Conservation (phyloP, 1,140 invertebrate species). For the Aphelenchoides besseyi region DNA sequence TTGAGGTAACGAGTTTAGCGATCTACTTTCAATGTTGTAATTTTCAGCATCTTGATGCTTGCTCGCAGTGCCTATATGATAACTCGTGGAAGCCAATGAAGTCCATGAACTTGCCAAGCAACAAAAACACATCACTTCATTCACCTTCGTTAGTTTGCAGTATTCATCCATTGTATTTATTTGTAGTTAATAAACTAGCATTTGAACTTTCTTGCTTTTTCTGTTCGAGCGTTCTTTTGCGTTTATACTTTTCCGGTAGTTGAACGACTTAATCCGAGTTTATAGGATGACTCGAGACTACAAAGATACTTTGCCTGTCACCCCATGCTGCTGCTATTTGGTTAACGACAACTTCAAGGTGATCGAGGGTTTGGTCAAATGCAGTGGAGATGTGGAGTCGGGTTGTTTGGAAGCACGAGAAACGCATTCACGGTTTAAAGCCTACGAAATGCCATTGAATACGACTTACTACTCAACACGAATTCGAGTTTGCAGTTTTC, state of each 20-base stretch:
- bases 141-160: too few relatives aligned
- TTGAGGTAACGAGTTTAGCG: conserved; percentile 63
- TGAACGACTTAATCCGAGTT: too few relatives aligned
- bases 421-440: neutral
- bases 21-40: conserved; percentile 17
- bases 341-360: conserved; percentile 1
- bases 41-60: conserved; percentile 15
- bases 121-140: neutral
- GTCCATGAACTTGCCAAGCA: neutral
- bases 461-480: conserved; percentile 1
- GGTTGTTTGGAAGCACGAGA: neutral
- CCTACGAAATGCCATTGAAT: neutral
- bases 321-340: neutral
- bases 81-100: neutral
- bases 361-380: neutral
- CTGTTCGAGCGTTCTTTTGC: too few relatives aligned
- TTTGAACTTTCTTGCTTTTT: neutral
- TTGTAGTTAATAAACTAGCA: neutral
- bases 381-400: conserved; percentile 4
- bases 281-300: neutral
- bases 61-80: conserved; percentile 13
- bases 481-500: neutral
- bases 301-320: neutral
- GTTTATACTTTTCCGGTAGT: too few relatives aligned
- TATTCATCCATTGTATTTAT: neutral